phyloP scores from a whole-genome alignment of 2,797 vertebrate species.

The Dallia pectoralis region DNA sequence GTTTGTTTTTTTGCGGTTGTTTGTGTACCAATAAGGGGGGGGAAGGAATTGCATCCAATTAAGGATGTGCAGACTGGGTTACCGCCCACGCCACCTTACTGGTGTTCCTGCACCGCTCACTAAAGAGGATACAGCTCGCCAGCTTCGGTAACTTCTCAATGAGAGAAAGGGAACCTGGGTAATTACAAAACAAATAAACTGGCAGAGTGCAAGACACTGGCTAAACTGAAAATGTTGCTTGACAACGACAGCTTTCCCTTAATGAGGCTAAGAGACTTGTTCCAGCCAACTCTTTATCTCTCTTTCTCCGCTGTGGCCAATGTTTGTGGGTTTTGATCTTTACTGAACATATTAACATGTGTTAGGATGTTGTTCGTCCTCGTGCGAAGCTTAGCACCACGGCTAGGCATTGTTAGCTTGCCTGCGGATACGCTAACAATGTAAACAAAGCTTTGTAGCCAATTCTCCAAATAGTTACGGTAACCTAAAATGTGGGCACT shows the following conservation, averaged over 20 bases:
- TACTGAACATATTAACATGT: not conserved
- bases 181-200: conserved; percentile 92
- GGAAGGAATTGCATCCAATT: conserved; percentile 83
- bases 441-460: too few relatives aligned
- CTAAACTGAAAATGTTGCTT: conserved; percentile 56
- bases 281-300: not conserved
- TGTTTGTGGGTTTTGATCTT: conserved; percentile 7
- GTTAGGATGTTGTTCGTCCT: not conserved
- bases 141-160: conserved; percentile 81
- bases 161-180: conserved; percentile 73
- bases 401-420: too few relatives aligned
- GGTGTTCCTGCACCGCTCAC: conserved; percentile 78
- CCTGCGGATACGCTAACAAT: too few relatives aligned
- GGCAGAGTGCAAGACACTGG: conserved; percentile 87
- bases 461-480: too few relatives aligned
- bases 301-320: conserved; percentile 11
- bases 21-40: conserved; percentile 7
- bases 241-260: conserved; percentile 84
- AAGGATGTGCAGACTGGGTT: conserved; percentile 82
- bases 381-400: too few relatives aligned
- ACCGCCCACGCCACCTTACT: conserved; percentile 72
- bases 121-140: conserved; percentile 90
- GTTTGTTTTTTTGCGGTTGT: conserved; percentile 52
- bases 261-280: conserved; percentile 91
- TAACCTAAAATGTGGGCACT: too few relatives aligned